Base-by-base conservation (phyloP, 2,888 invertebrate genomes). In the Piscicola geometra region DNA sequence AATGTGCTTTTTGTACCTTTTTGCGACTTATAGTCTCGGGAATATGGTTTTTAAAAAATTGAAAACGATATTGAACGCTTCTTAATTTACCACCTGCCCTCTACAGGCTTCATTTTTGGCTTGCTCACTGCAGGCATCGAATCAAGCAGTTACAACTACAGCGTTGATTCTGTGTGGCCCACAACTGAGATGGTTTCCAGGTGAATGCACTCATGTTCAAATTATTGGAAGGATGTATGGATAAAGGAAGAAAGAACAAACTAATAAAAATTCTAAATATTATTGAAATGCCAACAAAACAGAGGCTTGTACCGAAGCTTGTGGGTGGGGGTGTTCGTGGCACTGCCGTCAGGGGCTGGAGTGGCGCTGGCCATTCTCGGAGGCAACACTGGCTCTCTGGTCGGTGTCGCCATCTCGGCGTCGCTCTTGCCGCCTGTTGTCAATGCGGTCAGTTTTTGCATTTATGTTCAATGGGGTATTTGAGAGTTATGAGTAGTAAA, bases 331-430 rank as follows among this genome's bases (percentile, higher is more conserved):
- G 87, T 90, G 3, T 86, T 91, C 50, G 89, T 91, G n/a, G 92
- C 92, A 0, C 84, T 92, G 36, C 90, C 91, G 0, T 91, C 91
- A 0, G 92, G 92, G 0, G 91, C 90, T 0, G 92, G 91, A 0
- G 91, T 91, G 5, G 91, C 92, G 0, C 86, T 92, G 70, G 90
- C 91, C 0, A 88, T 92, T 18, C 86, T 92, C n/a, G 91, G 91
- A 50, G 91, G 91, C 75, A 91, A 92, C 84, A 89, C 90, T 2
- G 90, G 91, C 0, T 91, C 91, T 0, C 85, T 92, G 9, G 91
- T 92, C 0, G 92, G 92, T 2, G 92, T 92, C 3, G 92, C 92
- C 2, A 92, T 92, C 81, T 92, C 92, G 0, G 91, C 91, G 0
- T 91, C 92, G 0, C 84, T 92, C 25, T 86, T 92, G 76, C 92